phyloP scores from a whole-genome alignment of 2,113 vertebrate species.

The Plecotus auritus region DNA sequence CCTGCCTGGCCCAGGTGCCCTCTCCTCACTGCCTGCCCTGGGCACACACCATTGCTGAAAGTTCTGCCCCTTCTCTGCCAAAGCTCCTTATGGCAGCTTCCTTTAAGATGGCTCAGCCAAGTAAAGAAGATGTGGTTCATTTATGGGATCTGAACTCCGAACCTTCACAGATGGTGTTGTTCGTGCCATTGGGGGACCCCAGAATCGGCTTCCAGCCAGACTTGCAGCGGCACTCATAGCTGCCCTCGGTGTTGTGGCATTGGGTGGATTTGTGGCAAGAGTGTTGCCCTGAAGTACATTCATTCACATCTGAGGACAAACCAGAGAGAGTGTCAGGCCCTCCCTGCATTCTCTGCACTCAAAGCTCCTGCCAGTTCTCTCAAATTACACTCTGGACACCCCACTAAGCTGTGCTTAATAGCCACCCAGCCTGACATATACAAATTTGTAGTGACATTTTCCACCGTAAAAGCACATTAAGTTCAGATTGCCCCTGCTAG shows the following conservation, averaged over 20 bases:
- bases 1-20: too few species aligned
- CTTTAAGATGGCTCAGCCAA: too few species aligned
- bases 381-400: neutral
- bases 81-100: too few species aligned
- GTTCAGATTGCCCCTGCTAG: neutral
- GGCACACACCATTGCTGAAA: too few species aligned
- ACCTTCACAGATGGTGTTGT: neutral
- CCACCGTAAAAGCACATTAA: neutral
- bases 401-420: neutral
- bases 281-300: neutral
- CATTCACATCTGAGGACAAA: slow-evolving; percentile 61
- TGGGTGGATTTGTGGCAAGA: slow-evolving; percentile 23
- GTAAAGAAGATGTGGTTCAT: too few species aligned
- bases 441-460: neutral
- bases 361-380: neutral
- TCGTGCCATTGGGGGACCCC: neutral
- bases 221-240: slow-evolving; percentile 26
- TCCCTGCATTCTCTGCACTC: too few species aligned
- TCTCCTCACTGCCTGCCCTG: too few species aligned
- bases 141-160: neutral
- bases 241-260: neutral
- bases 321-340: neutral
- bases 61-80: too few species aligned
- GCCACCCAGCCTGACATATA: neutral
- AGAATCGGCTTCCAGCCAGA: neutral